Evolutionary conservation across 2,888 invertebrate species (phyloP), one percentile per base, ranked within the genome.

Genomic region (Entomobrya multifasciata): DNA sequence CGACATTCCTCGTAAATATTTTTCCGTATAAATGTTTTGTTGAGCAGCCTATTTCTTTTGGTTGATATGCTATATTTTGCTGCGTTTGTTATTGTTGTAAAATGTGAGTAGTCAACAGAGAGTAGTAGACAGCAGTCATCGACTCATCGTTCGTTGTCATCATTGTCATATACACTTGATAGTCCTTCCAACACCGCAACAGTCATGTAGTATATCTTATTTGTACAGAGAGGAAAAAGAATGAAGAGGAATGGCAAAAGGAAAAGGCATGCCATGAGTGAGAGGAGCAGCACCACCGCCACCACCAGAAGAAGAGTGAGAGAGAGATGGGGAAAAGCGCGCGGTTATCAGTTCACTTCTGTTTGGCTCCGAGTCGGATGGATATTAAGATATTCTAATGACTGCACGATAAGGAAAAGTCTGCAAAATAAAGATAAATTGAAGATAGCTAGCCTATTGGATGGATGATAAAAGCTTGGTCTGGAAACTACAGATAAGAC

Each of bases 371-470:
- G 90, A 89, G 90, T 88, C 85, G 91, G 91, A 91, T 91, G 92
- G 91, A 92, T 92, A 92, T 92, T 92, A 92, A 92, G 92, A 92
- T 92, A 92, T 92, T 92, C 92, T 92, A 92, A 92, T 92, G 91
- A 91, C 91, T 91, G 57, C 82, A 86, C 89, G 92, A 92, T 92
- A 92, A 92, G 92, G 90, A 90, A 91, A 91, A 90, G 90, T 90
- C 90, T 90, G 90, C 90, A 90, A 90, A 90, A 90, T 90, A 90
- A 90, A 90, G 90, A 90, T 90, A 90, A 90, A 90, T 90, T 90
- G 90, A 90, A 90, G 90, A 90, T 90, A 90, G 89, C 78, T 62
- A 87, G 79, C 85, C 89, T 86, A 90, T 90, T 90, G 90, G 88
- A 90, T 90, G 88, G 90, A 90, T 90, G 90, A 90, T 90, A 90